A percentile compares a stretch with the other conserved stretches of the same genome.
phyloP scores from a whole-genome alignment of 2,113 vertebrate genomes.

The Genyomyrus donnyi region DNA sequence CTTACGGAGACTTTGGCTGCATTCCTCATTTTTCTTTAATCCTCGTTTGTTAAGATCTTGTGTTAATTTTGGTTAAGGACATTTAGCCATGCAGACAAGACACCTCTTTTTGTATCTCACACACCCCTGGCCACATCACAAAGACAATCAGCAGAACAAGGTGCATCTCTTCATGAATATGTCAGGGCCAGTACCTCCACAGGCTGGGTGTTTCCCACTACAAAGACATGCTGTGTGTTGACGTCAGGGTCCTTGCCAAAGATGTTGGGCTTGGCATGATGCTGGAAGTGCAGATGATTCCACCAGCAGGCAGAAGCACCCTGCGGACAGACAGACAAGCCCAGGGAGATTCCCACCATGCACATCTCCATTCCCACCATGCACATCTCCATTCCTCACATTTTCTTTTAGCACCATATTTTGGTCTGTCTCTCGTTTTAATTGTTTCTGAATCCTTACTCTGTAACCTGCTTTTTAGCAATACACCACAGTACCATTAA shows the following conservation, averaged over 20 bases:
- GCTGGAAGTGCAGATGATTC: constrained; percentile 75
- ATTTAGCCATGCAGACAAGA: not conserved
- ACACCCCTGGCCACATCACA: not conserved
- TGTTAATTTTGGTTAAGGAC: not conserved
- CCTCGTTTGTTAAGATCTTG: not conserved
- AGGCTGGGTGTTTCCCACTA: constrained; percentile 70
- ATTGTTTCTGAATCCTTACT: not conserved
- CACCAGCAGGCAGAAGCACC: constrained; percentile 75
- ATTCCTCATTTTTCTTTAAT: not conserved
- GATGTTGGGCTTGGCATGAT: constrained; percentile 76
- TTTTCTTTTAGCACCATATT: not conserved
- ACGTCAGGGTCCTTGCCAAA: constrained; percentile 71
- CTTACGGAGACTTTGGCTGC: not conserved
- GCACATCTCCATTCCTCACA: not conserved
- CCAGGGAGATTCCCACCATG: not conserved
- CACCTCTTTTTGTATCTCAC: not conserved
- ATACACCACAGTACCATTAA: not conserved
- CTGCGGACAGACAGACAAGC: constrained; percentile 36
- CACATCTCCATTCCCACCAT: not conserved
- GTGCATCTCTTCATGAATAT: not conserved
- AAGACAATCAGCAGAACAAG: not conserved
- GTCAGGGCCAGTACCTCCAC: constrained; percentile 58
- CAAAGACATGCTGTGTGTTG: constrained; percentile 71
- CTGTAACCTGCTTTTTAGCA: not conserved
- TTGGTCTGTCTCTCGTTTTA: not conserved